Evolutionary conservation across 2,888 invertebrate genomes (phyloP), one percentile per base, ranked within the genome.

Genomic region (Aspidapion aeneum): DNA sequence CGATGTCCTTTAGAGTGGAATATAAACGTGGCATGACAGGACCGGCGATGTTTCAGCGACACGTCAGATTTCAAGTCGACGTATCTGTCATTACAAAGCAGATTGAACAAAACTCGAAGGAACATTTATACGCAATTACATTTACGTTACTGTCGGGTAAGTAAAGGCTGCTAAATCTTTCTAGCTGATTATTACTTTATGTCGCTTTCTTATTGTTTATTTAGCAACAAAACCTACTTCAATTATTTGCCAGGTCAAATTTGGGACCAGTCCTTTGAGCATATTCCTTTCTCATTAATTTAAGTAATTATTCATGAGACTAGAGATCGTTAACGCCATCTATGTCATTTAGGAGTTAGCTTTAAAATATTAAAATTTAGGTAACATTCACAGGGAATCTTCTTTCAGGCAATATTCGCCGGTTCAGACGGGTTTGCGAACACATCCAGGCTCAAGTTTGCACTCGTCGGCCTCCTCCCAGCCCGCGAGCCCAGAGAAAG

Each of bases 1-100:
- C 98, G 57, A 96, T 96, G 87, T 96, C 97, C 49, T 99, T 99
- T 83, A 88, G 96, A 61, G 98, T 98, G 63, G 98, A 99, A 79
- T 99, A 98, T 82, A 95, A 96, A 77, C 84, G 98, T 57, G 96
- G 93, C 18, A 92, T 93, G 55, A 93, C 96, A 69, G 96, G 95
- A 61, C 94, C 96, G 19, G 94, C 94, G 66, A 95, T 98, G 93
- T 97, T 98, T 79, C 96, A 97, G 75, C 83, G 98, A 70, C 97
- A 97, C 81, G 96, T 98, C 21, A 85, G 96, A 68, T 96, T 98
- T 83, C 97, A 98, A 86, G 93, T 93, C 68, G 93, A 93, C 77
- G 90, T 93, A 70, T 90, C 90, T 65, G 90, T 91, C 55, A 92
- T 93, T 77, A 90, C 91, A 51, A 93, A 92, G 76, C 90, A 90